Conservation (phyloP, 2,797 vertebrate genomes). For the Enteromius viviparus region DNA sequence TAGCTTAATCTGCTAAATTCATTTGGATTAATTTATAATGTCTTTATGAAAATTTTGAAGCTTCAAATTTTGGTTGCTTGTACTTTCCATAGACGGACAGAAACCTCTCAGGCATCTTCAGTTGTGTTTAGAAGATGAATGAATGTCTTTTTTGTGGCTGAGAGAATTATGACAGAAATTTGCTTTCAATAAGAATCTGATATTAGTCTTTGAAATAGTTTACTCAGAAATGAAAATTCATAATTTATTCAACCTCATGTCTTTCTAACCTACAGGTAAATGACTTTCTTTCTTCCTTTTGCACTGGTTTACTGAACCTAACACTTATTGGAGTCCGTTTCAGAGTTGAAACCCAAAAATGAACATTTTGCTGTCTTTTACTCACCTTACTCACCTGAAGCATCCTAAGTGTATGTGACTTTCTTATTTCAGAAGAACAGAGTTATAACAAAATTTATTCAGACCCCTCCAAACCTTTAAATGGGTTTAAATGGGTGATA, state of each 20-base stretch:
- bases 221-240: not conserved
- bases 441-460: too few species aligned
- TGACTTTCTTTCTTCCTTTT: not conserved
- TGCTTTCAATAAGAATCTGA: not conserved
- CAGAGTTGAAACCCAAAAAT: not conserved
- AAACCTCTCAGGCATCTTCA: not conserved
- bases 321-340: slow-evolving; percentile 19
- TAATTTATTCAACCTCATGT: not conserved
- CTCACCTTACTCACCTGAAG: too few species aligned
- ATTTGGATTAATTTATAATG: not conserved
- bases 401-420: too few species aligned
- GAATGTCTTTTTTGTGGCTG: not conserved
- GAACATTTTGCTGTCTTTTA: too few species aligned
- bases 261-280: not conserved
- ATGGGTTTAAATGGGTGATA: too few species aligned
- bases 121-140: not conserved
- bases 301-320: not conserved
- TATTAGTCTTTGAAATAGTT: not conserved
- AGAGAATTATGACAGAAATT: not conserved
- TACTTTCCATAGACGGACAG: not conserved
- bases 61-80: not conserved
- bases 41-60: not conserved
- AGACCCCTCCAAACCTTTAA: too few species aligned
- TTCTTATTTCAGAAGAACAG: too few species aligned
- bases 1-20: not conserved